These are phyloP conservation scores for Zosterops hypoxanthus DNA, from an alignment of 2,113 vertebrate species.

Conservation along the genomic window DNA sequence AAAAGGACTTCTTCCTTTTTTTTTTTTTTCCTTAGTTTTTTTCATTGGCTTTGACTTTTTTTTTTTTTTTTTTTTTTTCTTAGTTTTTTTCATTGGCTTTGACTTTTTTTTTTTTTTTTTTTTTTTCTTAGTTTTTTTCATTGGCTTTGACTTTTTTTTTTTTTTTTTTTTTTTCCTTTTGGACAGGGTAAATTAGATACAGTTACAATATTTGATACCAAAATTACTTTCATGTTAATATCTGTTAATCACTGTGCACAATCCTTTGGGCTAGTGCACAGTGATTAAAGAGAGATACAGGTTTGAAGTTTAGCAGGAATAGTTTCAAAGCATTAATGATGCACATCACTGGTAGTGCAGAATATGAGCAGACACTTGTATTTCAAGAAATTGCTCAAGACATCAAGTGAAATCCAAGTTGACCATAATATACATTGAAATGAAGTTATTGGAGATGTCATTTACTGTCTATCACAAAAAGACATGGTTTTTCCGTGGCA, in stretches of 20 bases:
- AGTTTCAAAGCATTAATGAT: not conserved
- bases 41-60: not conserved
- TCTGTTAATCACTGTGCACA: not conserved
- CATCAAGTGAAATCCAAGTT: not conserved
- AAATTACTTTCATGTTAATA: not conserved
- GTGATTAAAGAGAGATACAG: not conserved
- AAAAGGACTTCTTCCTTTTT: not conserved
- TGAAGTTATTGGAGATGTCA: not conserved
- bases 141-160: not conserved
- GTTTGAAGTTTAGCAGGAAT: not conserved
- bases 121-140: not conserved
- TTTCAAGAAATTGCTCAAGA: not conserved
- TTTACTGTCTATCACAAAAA: not conserved
- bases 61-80: not conserved
- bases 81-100: not conserved
- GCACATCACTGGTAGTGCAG: not conserved
- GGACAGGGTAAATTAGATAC: not conserved
- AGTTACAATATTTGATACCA: not conserved
- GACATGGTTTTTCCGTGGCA: not conserved
- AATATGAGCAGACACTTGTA: not conserved
- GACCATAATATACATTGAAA: not conserved
- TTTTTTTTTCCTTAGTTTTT: not conserved
- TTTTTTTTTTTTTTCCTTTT: not conserved
- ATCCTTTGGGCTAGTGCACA: not conserved
- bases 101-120: not conserved